phyloP scores from a whole-genome alignment of 2,797 vertebrate genomes.

The Macropodus opercularis region DNA sequence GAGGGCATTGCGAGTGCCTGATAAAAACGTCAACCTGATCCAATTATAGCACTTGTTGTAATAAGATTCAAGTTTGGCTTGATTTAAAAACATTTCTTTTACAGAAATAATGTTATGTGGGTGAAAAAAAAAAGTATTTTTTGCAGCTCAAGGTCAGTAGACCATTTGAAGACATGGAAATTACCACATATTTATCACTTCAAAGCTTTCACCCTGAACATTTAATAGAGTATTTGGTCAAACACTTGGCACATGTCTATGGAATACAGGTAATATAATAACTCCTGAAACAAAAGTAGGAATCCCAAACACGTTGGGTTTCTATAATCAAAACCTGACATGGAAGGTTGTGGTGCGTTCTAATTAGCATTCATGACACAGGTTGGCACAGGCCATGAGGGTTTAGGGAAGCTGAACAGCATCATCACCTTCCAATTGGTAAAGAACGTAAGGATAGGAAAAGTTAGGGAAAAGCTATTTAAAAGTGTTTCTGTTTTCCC shows the following conservation, averaged over 20 bases:
- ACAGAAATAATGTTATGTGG: conserved; percentile 58
- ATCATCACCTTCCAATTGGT: conserved; percentile 1
- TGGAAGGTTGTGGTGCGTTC: not conserved
- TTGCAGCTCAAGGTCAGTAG: conserved; percentile 56
- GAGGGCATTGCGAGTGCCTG: conserved; percentile 76
- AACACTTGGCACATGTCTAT: conserved; percentile 11
- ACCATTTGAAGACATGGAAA: conserved; percentile 38
- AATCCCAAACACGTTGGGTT: not conserved
- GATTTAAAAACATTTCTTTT: conserved; percentile 62
- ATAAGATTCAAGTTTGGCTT: conserved; percentile 73
- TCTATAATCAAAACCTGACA: not conserved
- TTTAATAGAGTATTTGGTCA: conserved; percentile 23
- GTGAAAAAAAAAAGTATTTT: conserved; percentile 27
- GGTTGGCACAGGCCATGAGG: not conserved
- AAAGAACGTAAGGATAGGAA: conserved; percentile 22
- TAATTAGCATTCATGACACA: conserved; percentile 15
- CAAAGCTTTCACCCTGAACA: conserved; percentile 27
- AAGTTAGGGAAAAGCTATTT: conserved; percentile 24
- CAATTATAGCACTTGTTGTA: conserved; percentile 79
- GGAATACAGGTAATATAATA: too few relatives aligned
- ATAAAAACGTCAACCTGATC: conserved; percentile 82
- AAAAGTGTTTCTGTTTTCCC: conserved; percentile 7
- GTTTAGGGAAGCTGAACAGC: conserved; percentile 6
- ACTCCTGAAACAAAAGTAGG: too few relatives aligned
- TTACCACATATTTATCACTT: conserved; percentile 17